Evolutionary conservation across 2,113 vertebrate species (phyloP).

Genomic region (Podocnemis expansa): DNA sequence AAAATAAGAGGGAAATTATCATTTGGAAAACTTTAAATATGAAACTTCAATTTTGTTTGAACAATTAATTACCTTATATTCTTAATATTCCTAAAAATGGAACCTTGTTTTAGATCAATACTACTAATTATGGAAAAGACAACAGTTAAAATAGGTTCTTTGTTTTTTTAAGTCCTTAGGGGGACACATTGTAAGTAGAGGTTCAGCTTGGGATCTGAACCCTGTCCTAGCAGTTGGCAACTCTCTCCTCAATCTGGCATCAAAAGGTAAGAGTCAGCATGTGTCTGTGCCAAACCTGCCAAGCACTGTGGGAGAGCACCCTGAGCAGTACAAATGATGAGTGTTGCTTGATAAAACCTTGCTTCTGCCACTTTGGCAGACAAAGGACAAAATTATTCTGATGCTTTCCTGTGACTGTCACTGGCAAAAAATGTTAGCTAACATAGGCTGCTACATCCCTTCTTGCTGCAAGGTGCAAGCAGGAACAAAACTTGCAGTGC

Average conservation of each 20-base stretch:
- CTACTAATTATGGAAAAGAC: neutral
- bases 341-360: neutral
- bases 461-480: neutral
- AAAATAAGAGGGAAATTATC: neutral
- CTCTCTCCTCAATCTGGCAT: conserved; percentile 76
- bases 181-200: conserved; percentile 81
- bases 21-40: neutral
- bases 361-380: neutral
- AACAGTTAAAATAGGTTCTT: neutral
- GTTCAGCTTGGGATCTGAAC: conserved; percentile 84
- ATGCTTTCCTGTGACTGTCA: neutral
- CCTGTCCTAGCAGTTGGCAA: conserved; percentile 83
- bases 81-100: neutral
- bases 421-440: neutral
- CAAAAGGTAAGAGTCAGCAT: conserved; percentile 70
- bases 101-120: neutral
- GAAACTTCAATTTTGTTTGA: neutral
- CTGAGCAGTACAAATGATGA: neutral
- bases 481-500: neutral
- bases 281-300: neutral
- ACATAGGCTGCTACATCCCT: neutral
- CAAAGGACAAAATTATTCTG: neutral
- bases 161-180: conserved; percentile 81
- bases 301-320: neutral
- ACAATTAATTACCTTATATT: neutral